Percentiles rank a stretch among this genome's conserved stretches.
Evolutionary conservation across 2,113 vertebrate genomes (phyloP).

Genomic region (Thunnus thynnus): DNA sequence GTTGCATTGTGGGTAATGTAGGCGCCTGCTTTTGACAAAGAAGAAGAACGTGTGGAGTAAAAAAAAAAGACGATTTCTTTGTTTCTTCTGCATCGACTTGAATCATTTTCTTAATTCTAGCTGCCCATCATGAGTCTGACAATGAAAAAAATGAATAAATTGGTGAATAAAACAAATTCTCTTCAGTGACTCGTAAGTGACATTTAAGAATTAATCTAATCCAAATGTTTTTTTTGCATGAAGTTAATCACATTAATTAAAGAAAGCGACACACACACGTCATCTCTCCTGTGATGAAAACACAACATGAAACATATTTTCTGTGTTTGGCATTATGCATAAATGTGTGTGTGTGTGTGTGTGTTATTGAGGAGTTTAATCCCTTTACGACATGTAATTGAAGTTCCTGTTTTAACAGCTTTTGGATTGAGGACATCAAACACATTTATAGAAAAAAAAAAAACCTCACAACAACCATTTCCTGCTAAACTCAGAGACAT

Average conservation of each 20-base stretch:
- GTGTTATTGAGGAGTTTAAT: slow-evolving; percentile 48
- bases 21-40: too few relatives aligned
- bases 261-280: background rate
- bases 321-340: background rate
- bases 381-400: slow-evolving; percentile 57
- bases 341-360: slow-evolving; percentile 23
- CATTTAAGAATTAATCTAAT: too few relatives aligned
- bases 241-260: background rate
- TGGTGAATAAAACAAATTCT: too few relatives aligned
- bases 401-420: slow-evolving; percentile 41
- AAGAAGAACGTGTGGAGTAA: too few relatives aligned
- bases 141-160: too few relatives aligned
- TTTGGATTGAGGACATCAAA: slow-evolving; percentile 55
- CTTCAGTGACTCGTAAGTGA: too few relatives aligned
- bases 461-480: slow-evolving; percentile 54
- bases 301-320: slow-evolving; percentile 14
- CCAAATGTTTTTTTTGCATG: too few relatives aligned
- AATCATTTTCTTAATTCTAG: too few relatives aligned
- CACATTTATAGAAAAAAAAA: slow-evolving; percentile 49
- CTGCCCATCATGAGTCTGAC: too few relatives aligned
- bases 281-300: slow-evolving; percentile 21
- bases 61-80: too few relatives aligned
- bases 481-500: slow-evolving; percentile 50
- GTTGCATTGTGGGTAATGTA: too few relatives aligned
- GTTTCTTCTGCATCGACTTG: too few relatives aligned